These are phyloP conservation scores for Carassius auratus DNA, from an alignment of 2,113 vertebrate species.

Conservation along the genomic window DNA sequence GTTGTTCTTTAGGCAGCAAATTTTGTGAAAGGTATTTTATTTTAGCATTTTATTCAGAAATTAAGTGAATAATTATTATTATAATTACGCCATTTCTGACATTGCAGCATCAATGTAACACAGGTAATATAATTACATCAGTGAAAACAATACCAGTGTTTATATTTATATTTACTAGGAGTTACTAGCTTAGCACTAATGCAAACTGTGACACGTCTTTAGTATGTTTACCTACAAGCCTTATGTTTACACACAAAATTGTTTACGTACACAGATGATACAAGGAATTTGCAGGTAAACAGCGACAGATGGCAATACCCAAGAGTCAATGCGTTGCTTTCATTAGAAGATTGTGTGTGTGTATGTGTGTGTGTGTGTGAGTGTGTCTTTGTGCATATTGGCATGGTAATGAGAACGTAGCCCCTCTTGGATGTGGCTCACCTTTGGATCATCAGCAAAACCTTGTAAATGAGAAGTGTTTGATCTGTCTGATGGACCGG, in stretches of 20 bases:
- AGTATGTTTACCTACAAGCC: slow-evolving; percentile 7
- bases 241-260: slow-evolving; percentile 21
- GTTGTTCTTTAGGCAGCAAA: neutral
- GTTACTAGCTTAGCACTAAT: neutral
- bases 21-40: neutral
- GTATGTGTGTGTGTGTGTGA: neutral
- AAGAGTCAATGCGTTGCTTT: neutral
- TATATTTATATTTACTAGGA: neutral
- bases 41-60: neutral
- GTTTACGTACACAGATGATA: slow-evolving; percentile 7
- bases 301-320: slow-evolving; percentile 25
- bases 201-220: neutral
- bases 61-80: no score
- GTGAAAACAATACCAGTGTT: neutral
- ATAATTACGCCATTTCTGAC: neutral
- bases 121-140: neutral
- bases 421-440: neutral
- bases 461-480: slow-evolving; percentile 25
- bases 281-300: slow-evolving; percentile 2
- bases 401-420: neutral
- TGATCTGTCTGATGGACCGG: slow-evolving; percentile 21
- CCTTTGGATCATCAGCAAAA: slow-evolving; percentile 18
- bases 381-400: neutral
- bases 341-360: neutral
- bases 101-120: neutral